phyloP scores from a whole-genome alignment of 2,888 invertebrate species.

The Brenthis ino region DNA sequence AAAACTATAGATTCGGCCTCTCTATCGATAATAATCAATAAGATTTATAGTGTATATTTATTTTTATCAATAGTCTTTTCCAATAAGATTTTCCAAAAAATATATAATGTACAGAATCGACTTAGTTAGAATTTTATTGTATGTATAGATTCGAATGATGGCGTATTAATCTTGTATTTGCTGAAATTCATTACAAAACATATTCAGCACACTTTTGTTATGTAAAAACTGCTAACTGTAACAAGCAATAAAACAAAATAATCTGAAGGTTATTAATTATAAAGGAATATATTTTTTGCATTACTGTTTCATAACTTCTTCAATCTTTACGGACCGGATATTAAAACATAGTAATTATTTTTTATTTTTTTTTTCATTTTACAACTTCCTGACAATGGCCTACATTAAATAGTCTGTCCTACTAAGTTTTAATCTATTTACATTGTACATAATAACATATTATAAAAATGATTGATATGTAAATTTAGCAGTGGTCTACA shows the following conservation, averaged over 20 bases:
- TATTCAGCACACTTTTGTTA: background rate
- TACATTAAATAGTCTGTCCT: slow-evolving; percentile 11
- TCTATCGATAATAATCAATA: too few species aligned
- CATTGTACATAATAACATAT: too few species aligned
- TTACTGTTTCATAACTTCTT: background rate
- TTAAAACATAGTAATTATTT: background rate
- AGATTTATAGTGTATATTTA: too few species aligned
- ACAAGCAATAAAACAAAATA: background rate
- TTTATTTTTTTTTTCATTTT: background rate
- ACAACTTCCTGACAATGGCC: slow-evolving; percentile 29
- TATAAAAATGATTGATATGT: too few species aligned
- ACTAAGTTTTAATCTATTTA: background rate
- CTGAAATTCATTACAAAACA: background rate
- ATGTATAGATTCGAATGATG: too few species aligned
- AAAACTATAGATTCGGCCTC: too few species aligned
- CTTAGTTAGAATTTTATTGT: too few species aligned
- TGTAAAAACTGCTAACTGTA: slow-evolving; percentile 4
- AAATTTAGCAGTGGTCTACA: too few species aligned
- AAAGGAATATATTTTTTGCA: background rate
- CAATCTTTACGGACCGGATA: slow-evolving; percentile 9
- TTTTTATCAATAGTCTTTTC: too few species aligned
- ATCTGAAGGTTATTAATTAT: slow-evolving; percentile 11
- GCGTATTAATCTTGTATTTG: too few species aligned
- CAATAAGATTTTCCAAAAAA: too few species aligned
- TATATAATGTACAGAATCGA: too few species aligned